These are phyloP conservation scores for Spermophilus dauricus DNA, from an alignment of 2,113 vertebrate genomes.

Conservation along the genomic window DNA sequence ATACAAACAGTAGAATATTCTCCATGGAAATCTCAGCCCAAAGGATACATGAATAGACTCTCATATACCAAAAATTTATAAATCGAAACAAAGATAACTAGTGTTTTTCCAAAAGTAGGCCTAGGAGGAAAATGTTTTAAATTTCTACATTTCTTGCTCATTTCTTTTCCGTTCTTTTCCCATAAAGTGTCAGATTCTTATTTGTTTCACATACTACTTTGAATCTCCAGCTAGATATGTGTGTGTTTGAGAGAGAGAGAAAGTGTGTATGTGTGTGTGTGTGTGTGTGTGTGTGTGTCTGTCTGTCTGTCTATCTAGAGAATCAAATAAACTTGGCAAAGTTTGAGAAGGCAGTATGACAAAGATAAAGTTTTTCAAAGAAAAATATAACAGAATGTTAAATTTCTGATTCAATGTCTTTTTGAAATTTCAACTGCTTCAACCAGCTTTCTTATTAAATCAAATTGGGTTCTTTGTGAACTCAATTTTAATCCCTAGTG, in stretches of 20 bases:
- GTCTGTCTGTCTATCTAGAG: background rate
- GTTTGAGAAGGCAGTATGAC: background rate
- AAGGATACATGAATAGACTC: background rate
- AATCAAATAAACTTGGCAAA: background rate
- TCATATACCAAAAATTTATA: background rate
- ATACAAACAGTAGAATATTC: background rate
- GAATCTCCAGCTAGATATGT: background rate
- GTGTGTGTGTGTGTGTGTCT: fast-evolving
- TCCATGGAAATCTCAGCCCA: background rate
- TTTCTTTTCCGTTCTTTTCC: background rate
- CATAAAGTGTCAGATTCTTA: background rate
- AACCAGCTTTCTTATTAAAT: background rate
- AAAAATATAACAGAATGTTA: background rate
- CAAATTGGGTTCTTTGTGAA: background rate
- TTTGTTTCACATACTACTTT: background rate
- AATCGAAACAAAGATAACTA: background rate
- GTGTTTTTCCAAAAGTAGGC: background rate
- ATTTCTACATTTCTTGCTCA: background rate
- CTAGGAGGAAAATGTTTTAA: background rate
- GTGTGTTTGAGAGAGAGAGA: too few relatives aligned
- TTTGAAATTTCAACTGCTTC: background rate
- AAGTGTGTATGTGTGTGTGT: background rate
- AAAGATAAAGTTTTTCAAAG: background rate
- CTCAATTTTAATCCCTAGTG: background rate
- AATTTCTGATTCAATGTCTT: background rate